Evolutionary conservation across 2,888 invertebrate species (phyloP).

Genomic region (Drosophila mettleri): DNA sequence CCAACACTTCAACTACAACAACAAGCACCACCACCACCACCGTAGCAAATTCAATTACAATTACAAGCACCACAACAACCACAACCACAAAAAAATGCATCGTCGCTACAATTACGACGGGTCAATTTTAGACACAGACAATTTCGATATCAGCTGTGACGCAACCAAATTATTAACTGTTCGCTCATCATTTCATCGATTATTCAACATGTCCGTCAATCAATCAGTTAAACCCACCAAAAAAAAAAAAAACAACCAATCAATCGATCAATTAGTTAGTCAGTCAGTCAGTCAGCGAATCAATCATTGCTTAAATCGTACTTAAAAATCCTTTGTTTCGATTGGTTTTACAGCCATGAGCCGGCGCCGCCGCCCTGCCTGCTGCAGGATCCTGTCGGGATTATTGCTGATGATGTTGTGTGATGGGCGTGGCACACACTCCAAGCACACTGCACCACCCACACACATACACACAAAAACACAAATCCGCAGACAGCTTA

Average conservation of each 20-base stretch:
- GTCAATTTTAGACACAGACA: conserved; percentile 24
- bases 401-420: conserved; percentile 45
- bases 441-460: conserved; percentile 9
- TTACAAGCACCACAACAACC: conserved; percentile 31
- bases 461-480: conserved; percentile 3
- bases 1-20: conserved; percentile 12
- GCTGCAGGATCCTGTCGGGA: conserved; percentile 42
- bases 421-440: conserved; percentile 27
- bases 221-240: conserved; percentile 29
- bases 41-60: conserved; percentile 40
- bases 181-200: conserved; percentile 43
- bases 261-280: conserved; percentile 9
- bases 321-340: conserved; percentile 67
- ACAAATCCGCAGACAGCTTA: conserved; percentile 12
- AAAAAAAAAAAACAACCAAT: background rate
- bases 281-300: conserved; percentile 29
- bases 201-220: conserved; percentile 33
- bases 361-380: conserved; percentile 37
- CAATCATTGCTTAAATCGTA: conserved; percentile 63
- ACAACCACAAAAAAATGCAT: conserved; percentile 51
- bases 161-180: conserved; percentile 22
- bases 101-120: conserved; percentile 44
- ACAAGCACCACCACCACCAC: conserved; percentile 32
- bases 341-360: conserved; percentile 78
- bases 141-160: conserved; percentile 37